Evolutionary conservation across 2,888 invertebrate species (phyloP), one percentile per base, ranked within the genome.

Genomic region (Nephrotoma guestfalica): DNA sequence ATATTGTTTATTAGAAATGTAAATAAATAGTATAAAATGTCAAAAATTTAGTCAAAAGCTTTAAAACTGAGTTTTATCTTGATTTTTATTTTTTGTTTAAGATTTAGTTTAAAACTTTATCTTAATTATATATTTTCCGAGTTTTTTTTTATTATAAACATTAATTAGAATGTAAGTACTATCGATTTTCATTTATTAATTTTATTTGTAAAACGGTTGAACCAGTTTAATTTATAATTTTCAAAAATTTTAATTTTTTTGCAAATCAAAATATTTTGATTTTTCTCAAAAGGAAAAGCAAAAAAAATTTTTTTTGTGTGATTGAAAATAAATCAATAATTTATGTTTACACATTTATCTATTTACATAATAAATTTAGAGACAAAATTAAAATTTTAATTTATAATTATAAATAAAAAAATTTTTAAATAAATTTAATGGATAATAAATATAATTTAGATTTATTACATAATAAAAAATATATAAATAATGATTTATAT

Each of bases 1-100:
- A 18, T 41, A 41, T 41, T 41, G n/a, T 15, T 15, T 84, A 84
- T 84, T 41, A 84, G 42, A 84, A 84, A 84, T 84, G 84, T 84
- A 84, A 84, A 84, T 84, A 84, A 84, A 84, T 84, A 84, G 84
- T 84, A 84, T 84, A 84, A 84, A 84, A 84, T 84, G 84, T 84
- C 84, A 84, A 84, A 84, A 84, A 84, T 41, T 84, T 84, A 84
- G 84, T 84, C 41, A 84, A 84, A 84, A 84, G 84, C 84, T 84
- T 84, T 42, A 84, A 84, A 84, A 84, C 84, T 84, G 41, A 84
- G 84, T 84, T 84, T 84, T 84, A 84, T 84, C 84, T 84, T 84
- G 41, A 84, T 41, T 84, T 84, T 84, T 84, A 84, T 84, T 84
- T 84, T 84, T 42, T 71, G 71, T 71, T 84, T 84, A 84, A 84